Percentiles rank a stretch among this genome's conserved stretches.
Conservation (phyloP, 2,797 vertebrate species). For the Mycteria americana region DNA sequence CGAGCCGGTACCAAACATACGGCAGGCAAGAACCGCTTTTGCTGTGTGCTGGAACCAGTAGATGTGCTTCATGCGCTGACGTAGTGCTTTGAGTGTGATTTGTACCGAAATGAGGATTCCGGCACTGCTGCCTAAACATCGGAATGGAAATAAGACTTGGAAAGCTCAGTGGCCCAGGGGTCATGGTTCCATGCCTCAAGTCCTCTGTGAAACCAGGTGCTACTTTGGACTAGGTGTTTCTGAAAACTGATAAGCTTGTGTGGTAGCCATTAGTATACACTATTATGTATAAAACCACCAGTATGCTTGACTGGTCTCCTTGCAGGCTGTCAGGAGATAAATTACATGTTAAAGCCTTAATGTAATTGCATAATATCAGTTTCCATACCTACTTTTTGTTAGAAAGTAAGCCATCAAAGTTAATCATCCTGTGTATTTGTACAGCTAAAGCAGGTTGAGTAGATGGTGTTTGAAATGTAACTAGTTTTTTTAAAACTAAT, state of each 20-base stretch:
- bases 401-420: neutral
- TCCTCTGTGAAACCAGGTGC: neutral
- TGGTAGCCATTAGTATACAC: neutral
- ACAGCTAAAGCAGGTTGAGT: neutral
- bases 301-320: neutral
- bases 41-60: neutral
- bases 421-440: neutral
- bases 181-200: accelerated
- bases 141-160: neutral
- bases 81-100: neutral
- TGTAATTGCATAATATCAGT: neutral
- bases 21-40: neutral
- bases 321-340: neutral
- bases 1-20: accelerated
- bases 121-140: neutral
- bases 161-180: neutral
- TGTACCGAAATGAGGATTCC: neutral
- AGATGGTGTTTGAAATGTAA: neutral
- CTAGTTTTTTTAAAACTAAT: neutral
- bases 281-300: accelerated
- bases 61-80: accelerated
- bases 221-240: neutral
- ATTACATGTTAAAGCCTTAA: neutral
- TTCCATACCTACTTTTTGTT: neutral
- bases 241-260: neutral